Evolutionary conservation across 2,797 vertebrate genomes (phyloP).

Genomic region (Glossophaga mutica): DNA sequence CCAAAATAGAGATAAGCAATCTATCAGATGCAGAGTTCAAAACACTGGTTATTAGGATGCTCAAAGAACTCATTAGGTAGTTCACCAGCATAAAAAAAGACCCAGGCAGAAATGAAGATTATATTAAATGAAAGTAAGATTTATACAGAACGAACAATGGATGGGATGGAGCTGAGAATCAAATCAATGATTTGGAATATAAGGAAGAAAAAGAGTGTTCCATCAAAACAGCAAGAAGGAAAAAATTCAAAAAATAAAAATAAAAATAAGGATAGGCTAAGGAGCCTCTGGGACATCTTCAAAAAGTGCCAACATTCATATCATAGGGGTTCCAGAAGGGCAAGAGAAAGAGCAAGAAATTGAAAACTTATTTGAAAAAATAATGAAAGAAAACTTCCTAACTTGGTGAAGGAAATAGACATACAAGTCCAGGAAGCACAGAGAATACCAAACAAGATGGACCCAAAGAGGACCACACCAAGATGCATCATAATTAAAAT

Average conservation of each 20-base stretch:
- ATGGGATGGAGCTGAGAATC: background rate
- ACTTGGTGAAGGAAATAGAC: background rate
- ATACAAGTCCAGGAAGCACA: background rate
- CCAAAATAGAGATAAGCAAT: background rate
- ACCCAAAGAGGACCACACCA: background rate
- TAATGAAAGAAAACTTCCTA: background rate
- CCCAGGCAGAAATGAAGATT: background rate
- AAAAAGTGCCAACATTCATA: background rate
- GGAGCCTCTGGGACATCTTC: background rate
- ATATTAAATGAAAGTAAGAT: background rate
- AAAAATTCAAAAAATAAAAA: background rate
- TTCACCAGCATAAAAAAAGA: background rate
- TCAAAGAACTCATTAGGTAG: background rate
- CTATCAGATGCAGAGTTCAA: background rate
- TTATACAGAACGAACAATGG: background rate
- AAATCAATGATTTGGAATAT: background rate
- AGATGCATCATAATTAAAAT: background rate
- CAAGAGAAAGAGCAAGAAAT: background rate
- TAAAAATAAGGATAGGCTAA: background rate
- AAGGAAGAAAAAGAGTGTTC: background rate
- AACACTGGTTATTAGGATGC: background rate
- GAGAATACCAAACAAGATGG: background rate
- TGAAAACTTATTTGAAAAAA: background rate
- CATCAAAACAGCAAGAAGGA: background rate
- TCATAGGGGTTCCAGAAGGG: background rate